phyloP scores from a whole-genome alignment of 2,888 invertebrate species.

The Caenorhabditis sulstoni region DNA sequence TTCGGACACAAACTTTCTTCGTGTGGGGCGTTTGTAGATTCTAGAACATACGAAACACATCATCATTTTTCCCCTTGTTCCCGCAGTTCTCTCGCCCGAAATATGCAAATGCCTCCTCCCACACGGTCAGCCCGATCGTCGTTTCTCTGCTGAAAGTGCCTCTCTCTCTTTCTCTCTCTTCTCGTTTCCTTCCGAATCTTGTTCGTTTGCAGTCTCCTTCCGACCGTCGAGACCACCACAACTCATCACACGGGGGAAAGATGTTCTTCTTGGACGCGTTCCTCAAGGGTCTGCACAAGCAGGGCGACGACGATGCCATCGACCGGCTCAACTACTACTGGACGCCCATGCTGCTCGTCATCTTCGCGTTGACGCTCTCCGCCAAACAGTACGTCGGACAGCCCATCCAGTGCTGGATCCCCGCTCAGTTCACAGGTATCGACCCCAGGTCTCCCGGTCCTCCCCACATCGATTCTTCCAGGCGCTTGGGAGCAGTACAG shows the following conservation, averaged over 20 bases:
- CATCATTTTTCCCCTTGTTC: constrained; percentile 1
- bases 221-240: constrained; percentile 56
- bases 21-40: too few relatives aligned
- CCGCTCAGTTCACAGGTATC: constrained; percentile 78
- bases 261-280: constrained; percentile 81
- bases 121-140: too few relatives aligned
- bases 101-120: too few relatives aligned
- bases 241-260: constrained; percentile 17
- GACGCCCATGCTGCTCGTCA: constrained; percentile 79
- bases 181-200: background rate
- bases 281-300: constrained; percentile 79
- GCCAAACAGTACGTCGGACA: constrained; percentile 81
- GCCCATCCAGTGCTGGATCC: constrained; percentile 81
- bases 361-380: constrained; percentile 79
- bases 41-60: constrained; percentile 12
- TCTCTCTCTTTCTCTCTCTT: constrained; percentile 26
- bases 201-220: constrained; percentile 49
- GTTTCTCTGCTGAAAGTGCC: background rate
- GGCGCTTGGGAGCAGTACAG: constrained; percentile 80
- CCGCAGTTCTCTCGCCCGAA: background rate
- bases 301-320: constrained; percentile 79
- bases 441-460: background rate
- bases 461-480: constrained; percentile 20
- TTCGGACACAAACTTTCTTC: too few relatives aligned
- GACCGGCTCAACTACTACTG: constrained; percentile 80